Conservation (phyloP, 2,888 invertebrate genomes). For the Mellilla xanthometata region DNA sequence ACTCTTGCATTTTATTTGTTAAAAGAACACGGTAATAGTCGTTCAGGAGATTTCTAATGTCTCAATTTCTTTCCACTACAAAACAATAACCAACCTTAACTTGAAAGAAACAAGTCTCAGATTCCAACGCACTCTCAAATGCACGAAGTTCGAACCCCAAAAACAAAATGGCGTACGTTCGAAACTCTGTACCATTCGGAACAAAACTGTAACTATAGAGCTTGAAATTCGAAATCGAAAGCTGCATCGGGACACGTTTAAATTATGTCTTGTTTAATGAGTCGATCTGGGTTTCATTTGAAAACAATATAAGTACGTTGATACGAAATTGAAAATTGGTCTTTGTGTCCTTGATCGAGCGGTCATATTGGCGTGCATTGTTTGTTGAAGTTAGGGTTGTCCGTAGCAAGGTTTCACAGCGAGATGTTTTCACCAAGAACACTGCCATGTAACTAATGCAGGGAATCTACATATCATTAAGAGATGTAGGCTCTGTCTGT, state of each 20-base stretch:
- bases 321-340: constrained; percentile 20
- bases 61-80: constrained; percentile 63
- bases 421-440: constrained; percentile 80
- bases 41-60: constrained; percentile 78
- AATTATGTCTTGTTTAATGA: constrained; percentile 83
- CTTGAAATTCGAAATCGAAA: constrained; percentile 48
- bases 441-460: constrained; percentile 81
- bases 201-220: constrained; percentile 40
- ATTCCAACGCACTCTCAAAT: constrained; percentile 40
- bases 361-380: constrained; percentile 37
- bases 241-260: constrained; percentile 50
- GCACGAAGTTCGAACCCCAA: constrained; percentile 51
- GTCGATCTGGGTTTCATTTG: constrained; percentile 48
- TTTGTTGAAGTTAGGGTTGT: constrained; percentile 29
- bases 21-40: constrained; percentile 79
- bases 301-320: constrained; percentile 35
- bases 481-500: constrained; percentile 74
- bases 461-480: constrained; percentile 82
- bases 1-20: constrained; percentile 79
- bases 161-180: constrained; percentile 48
- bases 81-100: constrained; percentile 44
- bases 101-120: constrained; percentile 26
- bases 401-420: constrained; percentile 44
- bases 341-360: constrained; percentile 10
- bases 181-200: constrained; percentile 32